A percentile compares a stretch with the other conserved stretches of the same genome.
phyloP scores from a whole-genome alignment of 2,113 vertebrate species.

The Microcebus murinus region DNA sequence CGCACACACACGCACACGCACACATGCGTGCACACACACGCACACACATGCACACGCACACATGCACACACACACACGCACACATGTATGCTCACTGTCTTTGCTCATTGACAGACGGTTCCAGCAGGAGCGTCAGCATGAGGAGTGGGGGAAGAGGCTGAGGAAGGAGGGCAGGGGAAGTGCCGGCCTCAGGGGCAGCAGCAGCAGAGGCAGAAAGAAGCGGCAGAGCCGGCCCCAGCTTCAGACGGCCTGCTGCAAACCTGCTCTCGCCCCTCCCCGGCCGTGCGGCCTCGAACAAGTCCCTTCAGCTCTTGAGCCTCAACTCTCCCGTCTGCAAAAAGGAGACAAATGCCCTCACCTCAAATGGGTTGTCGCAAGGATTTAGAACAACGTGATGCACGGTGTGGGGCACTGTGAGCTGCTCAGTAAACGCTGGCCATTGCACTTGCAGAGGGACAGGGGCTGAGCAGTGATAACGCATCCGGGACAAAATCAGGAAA shows the following conservation, averaged over 20 bases:
- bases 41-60: too few species aligned
- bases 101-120: slow-evolving; percentile 25
- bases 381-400: too few species aligned
- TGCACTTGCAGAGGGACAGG: background rate
- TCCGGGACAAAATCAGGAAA: background rate
- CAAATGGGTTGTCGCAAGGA: background rate
- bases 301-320: background rate
- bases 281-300: background rate
- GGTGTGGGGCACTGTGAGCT: background rate
- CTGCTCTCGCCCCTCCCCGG: background rate
- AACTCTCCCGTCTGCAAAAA: background rate
- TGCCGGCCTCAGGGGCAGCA: background rate
- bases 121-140: background rate
- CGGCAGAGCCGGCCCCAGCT: accelerated
- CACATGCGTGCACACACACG: accelerated
- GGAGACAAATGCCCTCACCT: background rate
- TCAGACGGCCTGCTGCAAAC: too few species aligned
- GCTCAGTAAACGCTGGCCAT: background rate
- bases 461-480: background rate
- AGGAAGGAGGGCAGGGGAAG: background rate
- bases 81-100: background rate
- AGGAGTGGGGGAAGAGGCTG: background rate
- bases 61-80: too few species aligned
- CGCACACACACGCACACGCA: too few species aligned
- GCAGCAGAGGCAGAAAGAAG: background rate